Evolutionary conservation across 2,113 vertebrate genomes (phyloP), one percentile per base, ranked within the genome.

Genomic region (Lichenostomus cassidix): DNA sequence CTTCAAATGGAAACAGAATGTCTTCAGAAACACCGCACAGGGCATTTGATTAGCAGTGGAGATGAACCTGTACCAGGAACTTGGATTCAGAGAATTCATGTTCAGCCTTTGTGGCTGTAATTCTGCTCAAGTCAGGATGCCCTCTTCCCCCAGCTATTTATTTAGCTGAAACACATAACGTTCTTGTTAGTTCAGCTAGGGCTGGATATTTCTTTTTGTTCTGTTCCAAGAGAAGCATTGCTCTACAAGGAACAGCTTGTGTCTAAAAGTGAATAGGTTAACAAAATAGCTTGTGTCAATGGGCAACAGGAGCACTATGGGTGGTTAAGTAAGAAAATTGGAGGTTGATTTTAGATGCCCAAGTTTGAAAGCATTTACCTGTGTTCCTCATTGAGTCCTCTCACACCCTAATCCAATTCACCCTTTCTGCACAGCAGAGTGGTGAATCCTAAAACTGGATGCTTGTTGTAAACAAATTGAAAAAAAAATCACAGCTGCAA

Each of bases 171-270:
- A 91, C 50, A 70, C 52, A 85, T 70, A 75, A 93, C 85, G 83
- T 33, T 44, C 74, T 81, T 88, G 42, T 81, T 89, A 87, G 71
- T 83, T 70, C 55, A 88, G 79, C 76, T 55, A 77, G 60, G 50
- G 27, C 25, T 91, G 79, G 71, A 39, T 81, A 78, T 88, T 95
- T 93, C 79, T 74, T 92, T 96, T 87, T 82, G 58, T 62, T 62
- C 89, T 74, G 59, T 95, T 95, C 82, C 82, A 91, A 94, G 63
- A 80, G 75, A 95, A 92, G 71, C 87, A 96, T 67, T 89, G 37
- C 60, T 91, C 85, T 85, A 86, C 75, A 89, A 94, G 42, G 92
- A 94, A 93, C 82, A 95, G 90, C 47, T 81, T 92, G 68, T 60
- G 33, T 44, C 71, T 56, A 68, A 68, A 93, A 92, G 82, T 70